phyloP scores from a whole-genome alignment of 2,113 vertebrate genomes.

The Atractosteus spatula region DNA sequence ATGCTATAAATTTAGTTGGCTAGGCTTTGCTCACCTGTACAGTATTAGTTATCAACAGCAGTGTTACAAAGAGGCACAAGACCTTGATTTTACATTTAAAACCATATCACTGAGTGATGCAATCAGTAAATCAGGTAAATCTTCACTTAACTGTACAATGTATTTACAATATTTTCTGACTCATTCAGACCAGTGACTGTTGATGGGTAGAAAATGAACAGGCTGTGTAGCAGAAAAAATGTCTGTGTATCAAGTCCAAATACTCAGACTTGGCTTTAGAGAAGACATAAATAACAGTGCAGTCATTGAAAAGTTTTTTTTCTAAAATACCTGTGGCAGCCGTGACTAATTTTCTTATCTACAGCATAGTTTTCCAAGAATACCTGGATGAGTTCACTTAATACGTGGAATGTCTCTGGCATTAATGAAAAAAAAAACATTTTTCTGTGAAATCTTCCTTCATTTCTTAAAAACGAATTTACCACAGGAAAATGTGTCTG shows the following conservation, averaged over 20 bases:
- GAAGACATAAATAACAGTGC: neutral
- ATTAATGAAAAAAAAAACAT: neutral
- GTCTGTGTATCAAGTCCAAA: neutral
- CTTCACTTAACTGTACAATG: slow-evolving; percentile 6
- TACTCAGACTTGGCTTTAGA: neutral
- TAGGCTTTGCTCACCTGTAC: neutral
- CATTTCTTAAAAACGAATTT: too few relatives aligned
- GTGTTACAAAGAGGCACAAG: neutral
- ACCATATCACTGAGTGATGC: neutral
- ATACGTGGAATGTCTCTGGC: neutral
- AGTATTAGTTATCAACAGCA: neutral
- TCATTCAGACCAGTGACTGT: neutral
- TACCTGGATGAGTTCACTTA: slow-evolving; percentile 12
- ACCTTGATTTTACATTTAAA: neutral
- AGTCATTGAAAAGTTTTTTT: neutral
- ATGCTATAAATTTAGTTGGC: neutral
- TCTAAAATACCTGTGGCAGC: neutral
- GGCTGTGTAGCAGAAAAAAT: too few relatives aligned
- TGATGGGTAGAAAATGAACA: neutral
- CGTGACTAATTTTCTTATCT: neutral
- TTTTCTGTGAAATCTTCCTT: neutral
- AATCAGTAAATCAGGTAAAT: neutral
- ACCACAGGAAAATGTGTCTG: too few relatives aligned
- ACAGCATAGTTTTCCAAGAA: neutral
- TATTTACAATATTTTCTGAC: neutral